Evolutionary conservation across 2,888 invertebrate species (phyloP), one percentile per base, ranked within the genome.

Genomic region (Hyposoter dolosus): DNA sequence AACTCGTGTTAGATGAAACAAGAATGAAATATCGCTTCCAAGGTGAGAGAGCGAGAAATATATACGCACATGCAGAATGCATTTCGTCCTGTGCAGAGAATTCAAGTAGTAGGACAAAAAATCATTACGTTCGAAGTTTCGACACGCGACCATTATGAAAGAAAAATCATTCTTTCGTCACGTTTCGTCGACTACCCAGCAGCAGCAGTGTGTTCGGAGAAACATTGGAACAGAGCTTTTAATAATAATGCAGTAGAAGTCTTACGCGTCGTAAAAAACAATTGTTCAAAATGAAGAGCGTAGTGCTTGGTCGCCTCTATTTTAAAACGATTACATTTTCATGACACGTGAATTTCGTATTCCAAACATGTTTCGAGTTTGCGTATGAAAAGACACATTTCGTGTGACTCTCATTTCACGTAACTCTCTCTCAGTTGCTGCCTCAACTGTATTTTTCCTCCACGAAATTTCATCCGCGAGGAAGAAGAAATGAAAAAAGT

Each of bases 21-120:
- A 81, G 82, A 83, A 89, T 90, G 89, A 90, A 90, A 85, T 89
- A 89, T 89, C 82, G 82, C 77, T 76, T 78, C 72, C 65, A 83
- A 79, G 72, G 53, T 43, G 66, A 23, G 35, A 66, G 75, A 43
- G 23, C 60, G 23, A 28, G 17, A 17, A 9, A 72, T 35, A 63
- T 15, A 17, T 35, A 35, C 53, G 19, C 23, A 72, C 19, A 69
- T 53, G 72, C 12, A 53, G 45, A 56, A 23, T 72, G 53, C 32
- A 19, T 23, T 69, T 56, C 45, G 19, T 69, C 45, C 69, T 23
- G 23, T 7, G 65, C 65, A 32, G 40, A 40, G 65, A 35, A 65
- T 35, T 65, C 35, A n/a, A n/a, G n/a, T 17, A n/a, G 40, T 40
- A 35, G 65, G 40, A 40, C 65, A 23, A 15, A 65, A 35, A 32